Base-by-base conservation (phyloP, 1,140 invertebrate species). In the Eueides isabella region DNA sequence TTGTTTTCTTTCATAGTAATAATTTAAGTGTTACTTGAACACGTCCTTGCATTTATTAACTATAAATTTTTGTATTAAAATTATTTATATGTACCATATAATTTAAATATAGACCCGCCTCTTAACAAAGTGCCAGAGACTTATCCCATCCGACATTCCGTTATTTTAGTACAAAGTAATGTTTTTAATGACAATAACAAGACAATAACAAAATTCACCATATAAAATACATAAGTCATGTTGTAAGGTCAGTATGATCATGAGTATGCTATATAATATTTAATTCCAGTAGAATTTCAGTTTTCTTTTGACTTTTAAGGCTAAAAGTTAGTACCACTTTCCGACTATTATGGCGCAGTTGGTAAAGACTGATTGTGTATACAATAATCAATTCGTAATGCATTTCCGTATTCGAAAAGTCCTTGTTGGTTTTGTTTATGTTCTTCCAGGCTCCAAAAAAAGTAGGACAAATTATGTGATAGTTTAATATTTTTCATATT, bases 101-200 rank as follows among this genome's bases (percentile, higher is more conserved):
- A 38, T 38, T 38, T 2, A 26, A 26, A 55, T 4, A 55, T 11
- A 55, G 9, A 55, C 2, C 48, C 48, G 2, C 19, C 19, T 55
- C 12, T n/a, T n/a, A 12, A 68, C 30, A 44, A 4, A 26, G 48
- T 68, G 48, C 48, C 48, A 61, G 33, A 30, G 4, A 61, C 67
- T 48, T 61, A 61, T 26, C 67, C 65, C 5, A 33, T 26, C 29
- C 48, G 30, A 69, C 67, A 69, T 69, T 69, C 67, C 67, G 61
- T 26, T 69, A 61, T 61, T 61, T 33, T 19, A 55, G 48, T 55
- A 55, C 48, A 55, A 55, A 55, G 1, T 11, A 55, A 11, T 23
- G 9, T 19, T 55, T 23, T 55, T 12, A 55, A 55, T 26, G 9
- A 11, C 48, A 55, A 19, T 26, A 19, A 12, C 9, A 7, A 11